Conservation (phyloP, 2,113 vertebrate genomes). For the Lagopus leucura region DNA sequence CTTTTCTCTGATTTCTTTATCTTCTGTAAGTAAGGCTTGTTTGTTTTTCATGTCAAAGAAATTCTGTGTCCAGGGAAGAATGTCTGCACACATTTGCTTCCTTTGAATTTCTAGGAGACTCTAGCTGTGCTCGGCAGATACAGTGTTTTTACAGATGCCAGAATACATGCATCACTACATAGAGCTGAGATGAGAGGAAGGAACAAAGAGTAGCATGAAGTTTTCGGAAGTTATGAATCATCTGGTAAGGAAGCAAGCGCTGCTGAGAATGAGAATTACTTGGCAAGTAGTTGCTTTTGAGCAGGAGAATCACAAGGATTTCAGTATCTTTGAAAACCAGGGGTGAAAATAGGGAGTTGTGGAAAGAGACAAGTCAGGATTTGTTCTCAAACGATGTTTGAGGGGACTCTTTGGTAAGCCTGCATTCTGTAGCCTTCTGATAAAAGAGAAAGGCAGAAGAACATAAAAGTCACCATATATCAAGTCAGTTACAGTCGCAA, state of each 20-base stretch:
- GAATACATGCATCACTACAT: slow-evolving; percentile 31
- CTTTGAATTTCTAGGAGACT: not conserved
- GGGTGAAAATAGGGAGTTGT: not conserved
- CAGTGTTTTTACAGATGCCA: slow-evolving; percentile 47
- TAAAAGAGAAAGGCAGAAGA: slow-evolving; percentile 5
- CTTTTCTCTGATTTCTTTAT: not conserved
- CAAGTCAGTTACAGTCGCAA: not conserved
- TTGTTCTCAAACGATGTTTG: slow-evolving; percentile 17
- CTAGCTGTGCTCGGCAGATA: slow-evolving; percentile 20
- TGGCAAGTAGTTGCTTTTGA: not conserved
- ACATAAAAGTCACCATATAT: not conserved
- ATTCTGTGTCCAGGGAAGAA: slow-evolving; percentile 2
- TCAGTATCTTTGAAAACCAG: slow-evolving; percentile 26
- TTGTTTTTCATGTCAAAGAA: not conserved
- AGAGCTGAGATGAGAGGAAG: slow-evolving; percentile 35
- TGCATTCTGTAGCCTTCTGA: slow-evolving; percentile 5
- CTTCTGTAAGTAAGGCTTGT: not conserved
- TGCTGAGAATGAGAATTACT: slow-evolving; percentile 13
- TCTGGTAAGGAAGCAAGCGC: slow-evolving; percentile 33
- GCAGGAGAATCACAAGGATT: slow-evolving; percentile 20
- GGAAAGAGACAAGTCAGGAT: slow-evolving; percentile 15
- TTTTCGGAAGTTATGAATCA: slow-evolving; percentile 52
- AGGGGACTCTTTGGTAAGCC: not conserved
- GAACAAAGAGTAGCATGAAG: slow-evolving; percentile 45
- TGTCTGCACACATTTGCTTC: not conserved